Evolutionary conservation across 2,888 invertebrate genomes (phyloP).

Genomic region (Tenthredo distinguenda): DNA sequence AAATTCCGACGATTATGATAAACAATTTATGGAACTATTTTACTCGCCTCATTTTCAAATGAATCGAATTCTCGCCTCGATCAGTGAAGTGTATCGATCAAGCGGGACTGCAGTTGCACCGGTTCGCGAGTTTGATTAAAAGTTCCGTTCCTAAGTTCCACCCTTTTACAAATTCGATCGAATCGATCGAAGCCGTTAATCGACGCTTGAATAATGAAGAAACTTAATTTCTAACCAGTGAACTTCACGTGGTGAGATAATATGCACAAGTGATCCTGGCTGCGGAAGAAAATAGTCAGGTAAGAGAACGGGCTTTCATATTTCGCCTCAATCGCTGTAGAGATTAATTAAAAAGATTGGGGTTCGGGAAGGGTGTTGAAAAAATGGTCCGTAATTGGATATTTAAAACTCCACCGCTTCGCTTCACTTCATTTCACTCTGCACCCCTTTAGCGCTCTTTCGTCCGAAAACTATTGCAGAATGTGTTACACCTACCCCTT

Average conservation of each 20-base stretch:
- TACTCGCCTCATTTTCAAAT: not conserved
- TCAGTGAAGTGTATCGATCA: not conserved
- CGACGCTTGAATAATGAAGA: too few species aligned
- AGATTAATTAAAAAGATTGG: conserved; percentile 16
- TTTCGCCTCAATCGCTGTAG: not conserved
- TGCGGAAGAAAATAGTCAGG: not conserved
- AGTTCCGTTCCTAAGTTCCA: too few species aligned
- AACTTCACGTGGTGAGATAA: not conserved
- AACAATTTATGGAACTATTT: not conserved
- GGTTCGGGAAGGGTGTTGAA: not conserved
- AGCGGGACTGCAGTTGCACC: not conserved
- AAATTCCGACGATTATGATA: conserved; percentile 1
- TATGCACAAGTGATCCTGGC: not conserved
- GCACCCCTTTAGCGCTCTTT: not conserved
- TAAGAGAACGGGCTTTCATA: not conserved
- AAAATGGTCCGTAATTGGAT: conserved; percentile 15
- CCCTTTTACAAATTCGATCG: too few species aligned
- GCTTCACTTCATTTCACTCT: not conserved
- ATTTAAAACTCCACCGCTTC: not conserved
- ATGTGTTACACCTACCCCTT: not conserved
- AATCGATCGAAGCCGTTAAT: too few species aligned
- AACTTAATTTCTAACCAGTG: not conserved
- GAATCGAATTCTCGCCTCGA: too few species aligned
- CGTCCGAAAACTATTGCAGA: not conserved
- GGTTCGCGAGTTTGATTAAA: too few species aligned